These are phyloP conservation scores for Lysandra coridon DNA, from an alignment of 2,888 invertebrate species.

Conservation along the genomic window DNA sequence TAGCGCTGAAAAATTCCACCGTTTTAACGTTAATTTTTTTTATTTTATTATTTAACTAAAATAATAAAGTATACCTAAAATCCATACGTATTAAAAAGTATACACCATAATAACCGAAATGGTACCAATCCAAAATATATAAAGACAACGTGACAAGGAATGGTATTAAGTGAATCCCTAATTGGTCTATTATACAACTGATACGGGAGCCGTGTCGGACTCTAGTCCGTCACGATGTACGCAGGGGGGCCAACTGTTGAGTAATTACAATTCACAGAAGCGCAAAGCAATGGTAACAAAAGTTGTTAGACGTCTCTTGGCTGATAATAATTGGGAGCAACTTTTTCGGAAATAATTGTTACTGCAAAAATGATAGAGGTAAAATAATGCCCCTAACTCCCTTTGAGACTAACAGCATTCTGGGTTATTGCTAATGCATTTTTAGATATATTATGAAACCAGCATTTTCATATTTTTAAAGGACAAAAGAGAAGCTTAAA, in stretches of 20 bases:
- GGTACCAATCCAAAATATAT: neutral
- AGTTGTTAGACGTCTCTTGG: neutral
- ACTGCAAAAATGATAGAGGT: too few relatives aligned
- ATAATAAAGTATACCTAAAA: too few relatives aligned
- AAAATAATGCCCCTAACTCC: too few relatives aligned
- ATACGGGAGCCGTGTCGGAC: neutral
- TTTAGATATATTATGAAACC: too few relatives aligned
- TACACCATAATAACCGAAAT: neutral
- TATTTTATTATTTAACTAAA: too few relatives aligned
- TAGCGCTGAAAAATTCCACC: neutral
- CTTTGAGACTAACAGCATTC: too few relatives aligned
- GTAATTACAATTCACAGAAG: neutral
- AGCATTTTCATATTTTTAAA: too few relatives aligned
- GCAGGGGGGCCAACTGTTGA: slow-evolving; percentile 4
- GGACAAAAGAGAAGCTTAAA: too few relatives aligned
- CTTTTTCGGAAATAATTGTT: too few relatives aligned
- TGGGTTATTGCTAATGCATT: too few relatives aligned
- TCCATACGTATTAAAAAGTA: too few relatives aligned
- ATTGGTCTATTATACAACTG: neutral
- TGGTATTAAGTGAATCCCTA: neutral
- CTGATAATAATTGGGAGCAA: too few relatives aligned
- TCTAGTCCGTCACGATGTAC: neutral
- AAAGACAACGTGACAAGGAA: neutral
- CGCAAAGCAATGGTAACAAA: neutral
- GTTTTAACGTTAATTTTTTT: neutral